A percentile compares a stretch with the other conserved stretches of the same genome.
These are phyloP conservation scores for Chelidonichthys spinosus DNA, from an alignment of 2,797 vertebrate genomes.

Conservation along the genomic window DNA sequence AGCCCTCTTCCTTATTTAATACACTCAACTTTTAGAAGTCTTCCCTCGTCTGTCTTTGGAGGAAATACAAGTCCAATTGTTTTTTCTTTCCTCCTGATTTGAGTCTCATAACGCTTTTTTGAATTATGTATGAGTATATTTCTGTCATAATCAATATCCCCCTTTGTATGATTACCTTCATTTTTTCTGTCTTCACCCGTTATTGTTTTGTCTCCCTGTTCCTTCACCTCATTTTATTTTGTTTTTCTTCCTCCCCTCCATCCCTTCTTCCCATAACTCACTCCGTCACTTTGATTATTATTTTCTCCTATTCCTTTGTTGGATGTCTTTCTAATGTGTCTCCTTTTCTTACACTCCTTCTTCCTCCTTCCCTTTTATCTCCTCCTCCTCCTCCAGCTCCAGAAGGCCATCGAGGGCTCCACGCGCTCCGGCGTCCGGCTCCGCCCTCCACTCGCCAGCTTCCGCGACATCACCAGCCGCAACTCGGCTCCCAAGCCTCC, in stretches of 20 bases:
- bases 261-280: not conserved
- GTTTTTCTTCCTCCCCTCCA: too few species aligned
- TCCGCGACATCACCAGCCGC: conserved; percentile 84
- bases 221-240: not conserved
- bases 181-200: not conserved
- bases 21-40: conserved; percentile 3
- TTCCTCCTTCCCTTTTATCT: not conserved
- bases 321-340: not conserved
- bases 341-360: not conserved
- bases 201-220: not conserved
- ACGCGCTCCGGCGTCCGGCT: conserved; percentile 90
- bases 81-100: not conserved
- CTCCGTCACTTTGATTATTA: too few species aligned
- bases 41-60: not conserved
- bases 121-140: conserved; percentile 23
- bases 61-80: not conserved
- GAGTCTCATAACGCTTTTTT: conserved; percentile 19
- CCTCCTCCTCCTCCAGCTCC: conserved; percentile 83
- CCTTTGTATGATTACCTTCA: conserved; percentile 6
- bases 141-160: conserved; percentile 16
- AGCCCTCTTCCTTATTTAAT: not conserved
- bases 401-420: conserved; percentile 95
- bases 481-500: conserved; percentile 70
- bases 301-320: not conserved
- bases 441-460: conserved; percentile 93